phyloP scores from a whole-genome alignment of 2,888 invertebrate genomes.

The Amphimallon solstitiale region DNA sequence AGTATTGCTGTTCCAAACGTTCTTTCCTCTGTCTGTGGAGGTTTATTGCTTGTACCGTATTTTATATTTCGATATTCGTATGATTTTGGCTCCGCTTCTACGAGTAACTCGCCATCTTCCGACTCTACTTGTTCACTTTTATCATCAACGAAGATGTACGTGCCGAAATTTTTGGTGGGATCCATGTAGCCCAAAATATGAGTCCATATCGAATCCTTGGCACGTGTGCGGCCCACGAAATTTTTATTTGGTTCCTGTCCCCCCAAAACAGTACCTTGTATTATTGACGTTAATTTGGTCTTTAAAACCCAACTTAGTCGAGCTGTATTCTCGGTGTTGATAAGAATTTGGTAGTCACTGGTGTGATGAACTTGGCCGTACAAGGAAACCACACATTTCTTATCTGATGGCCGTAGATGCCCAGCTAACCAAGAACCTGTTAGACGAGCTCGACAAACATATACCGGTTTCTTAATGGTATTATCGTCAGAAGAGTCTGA shows the following conservation, averaged over 20 bases:
- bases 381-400: constrained; percentile 73
- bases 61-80: constrained; percentile 74
- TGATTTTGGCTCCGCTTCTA: constrained; percentile 81
- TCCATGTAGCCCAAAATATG: constrained; percentile 79
- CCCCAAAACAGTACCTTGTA: constrained; percentile 75
- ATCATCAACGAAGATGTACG: constrained; percentile 74
- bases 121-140: constrained; percentile 68
- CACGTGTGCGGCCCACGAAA: constrained; percentile 56
- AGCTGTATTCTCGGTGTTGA: constrained; percentile 81
- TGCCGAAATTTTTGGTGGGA: constrained; percentile 72
- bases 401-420: constrained; percentile 68
- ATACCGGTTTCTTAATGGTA: constrained; percentile 64
- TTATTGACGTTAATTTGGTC: constrained; percentile 73
- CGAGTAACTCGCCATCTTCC: constrained; percentile 78
- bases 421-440: constrained; percentile 81
- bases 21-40: constrained; percentile 53
- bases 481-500: constrained; percentile 42
- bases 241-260: constrained; percentile 59
- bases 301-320: constrained; percentile 81
- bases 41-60: constrained; percentile 60
- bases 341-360: constrained; percentile 74
- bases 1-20: constrained; percentile 62
- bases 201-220: constrained; percentile 58
- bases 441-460: constrained; percentile 78
- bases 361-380: constrained; percentile 68